Conservation (phyloP, 2,113 vertebrate genomes). For the Apaloderma vittatum region DNA sequence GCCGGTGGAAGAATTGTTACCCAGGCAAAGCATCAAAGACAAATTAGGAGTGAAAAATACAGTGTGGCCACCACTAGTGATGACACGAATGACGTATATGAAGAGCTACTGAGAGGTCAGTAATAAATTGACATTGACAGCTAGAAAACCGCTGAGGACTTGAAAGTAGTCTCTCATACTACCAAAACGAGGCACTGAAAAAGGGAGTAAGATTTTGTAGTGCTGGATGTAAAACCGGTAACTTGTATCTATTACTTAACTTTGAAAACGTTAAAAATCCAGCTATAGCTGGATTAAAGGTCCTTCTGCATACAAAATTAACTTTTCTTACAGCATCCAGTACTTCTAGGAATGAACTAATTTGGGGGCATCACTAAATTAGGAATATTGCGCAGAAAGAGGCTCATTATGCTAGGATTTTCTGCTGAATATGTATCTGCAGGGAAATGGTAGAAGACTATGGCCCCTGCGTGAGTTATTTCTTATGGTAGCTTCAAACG, state of each 20-base stretch:
- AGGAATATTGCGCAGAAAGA: not conserved
- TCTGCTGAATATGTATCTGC: not conserved
- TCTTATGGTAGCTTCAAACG: not conserved
- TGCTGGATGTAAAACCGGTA: not conserved
- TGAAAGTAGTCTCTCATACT: not conserved
- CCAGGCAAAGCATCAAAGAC: not conserved
- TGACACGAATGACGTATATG: not conserved
- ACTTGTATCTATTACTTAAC: not conserved
- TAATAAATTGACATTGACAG: not conserved
- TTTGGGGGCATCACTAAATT: not conserved
- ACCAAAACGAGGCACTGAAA: not conserved
- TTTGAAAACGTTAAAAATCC: not conserved
- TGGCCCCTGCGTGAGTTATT: not conserved
- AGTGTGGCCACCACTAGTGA: not conserved
- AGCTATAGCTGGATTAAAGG: not conserved
- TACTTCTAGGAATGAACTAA: not conserved
- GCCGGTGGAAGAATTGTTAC: not conserved
- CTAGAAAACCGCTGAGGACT: not conserved
- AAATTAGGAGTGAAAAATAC: not conserved
- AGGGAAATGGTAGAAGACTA: not conserved
- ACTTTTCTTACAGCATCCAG: not conserved
- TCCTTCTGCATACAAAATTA: not conserved
- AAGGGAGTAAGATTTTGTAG: not conserved
- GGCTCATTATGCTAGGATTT: not conserved
- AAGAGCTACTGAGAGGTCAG: not conserved